These are phyloP conservation scores for Syrrhaptes paradoxus DNA, from an alignment of 2,113 vertebrate species.

Conservation along the genomic window DNA sequence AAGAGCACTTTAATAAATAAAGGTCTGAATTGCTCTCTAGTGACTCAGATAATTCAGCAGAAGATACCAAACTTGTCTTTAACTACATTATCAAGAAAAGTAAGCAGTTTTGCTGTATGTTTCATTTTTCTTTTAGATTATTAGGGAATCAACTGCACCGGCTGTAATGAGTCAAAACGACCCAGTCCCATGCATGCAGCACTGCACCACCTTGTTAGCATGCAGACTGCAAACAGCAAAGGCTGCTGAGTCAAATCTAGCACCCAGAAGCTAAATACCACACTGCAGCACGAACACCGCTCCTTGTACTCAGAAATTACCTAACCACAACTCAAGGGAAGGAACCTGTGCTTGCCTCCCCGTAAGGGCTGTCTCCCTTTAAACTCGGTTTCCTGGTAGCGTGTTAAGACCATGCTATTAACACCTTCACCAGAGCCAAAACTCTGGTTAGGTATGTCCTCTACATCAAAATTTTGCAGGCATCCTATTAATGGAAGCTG, in stretches of 20 bases:
- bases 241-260: slow-evolving; percentile 40
- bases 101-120: not conserved
- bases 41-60: not conserved
- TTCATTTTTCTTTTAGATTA: not conserved
- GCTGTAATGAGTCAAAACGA: not conserved
- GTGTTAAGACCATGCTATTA: not conserved
- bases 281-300: not conserved
- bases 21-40: not conserved
- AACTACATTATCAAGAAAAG: not conserved
- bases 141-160: not conserved
- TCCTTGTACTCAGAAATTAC: not conserved
- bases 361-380: not conserved
- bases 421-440: not conserved
- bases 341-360: not conserved
- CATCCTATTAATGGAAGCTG: not conserved
- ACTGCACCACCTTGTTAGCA: not conserved
- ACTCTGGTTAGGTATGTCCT: not conserved
- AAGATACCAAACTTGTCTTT: not conserved
- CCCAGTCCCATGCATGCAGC: not conserved
- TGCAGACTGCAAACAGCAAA: not conserved
- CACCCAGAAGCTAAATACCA: slow-evolving; percentile 7
- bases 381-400: not conserved
- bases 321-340: not conserved
- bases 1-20: slow-evolving; percentile 40
- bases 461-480: not conserved